Percentiles rank a stretch among this genome's conserved stretches.
phyloP scores from a whole-genome alignment of 2,797 vertebrate species.

The Lacerta bilineata region DNA sequence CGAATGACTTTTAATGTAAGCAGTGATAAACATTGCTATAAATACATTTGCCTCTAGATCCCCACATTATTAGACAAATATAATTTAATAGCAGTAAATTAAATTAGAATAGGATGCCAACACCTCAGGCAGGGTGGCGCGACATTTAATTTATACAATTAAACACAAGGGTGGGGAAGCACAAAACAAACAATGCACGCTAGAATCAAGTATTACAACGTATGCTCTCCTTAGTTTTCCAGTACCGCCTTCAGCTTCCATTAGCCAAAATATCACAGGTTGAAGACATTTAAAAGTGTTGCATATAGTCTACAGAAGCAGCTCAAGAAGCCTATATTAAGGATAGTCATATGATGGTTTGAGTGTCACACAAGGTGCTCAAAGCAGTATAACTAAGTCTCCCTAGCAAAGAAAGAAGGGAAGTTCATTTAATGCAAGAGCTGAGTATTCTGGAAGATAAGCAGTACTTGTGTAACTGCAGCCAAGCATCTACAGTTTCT shows the following conservation, averaged over 20 bases:
- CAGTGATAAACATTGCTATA: slow-evolving; percentile 71
- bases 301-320: slow-evolving; percentile 1
- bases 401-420: not conserved
- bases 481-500: not conserved
- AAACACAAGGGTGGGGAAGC: slow-evolving; percentile 61
- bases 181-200: slow-evolving; percentile 66
- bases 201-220: slow-evolving; percentile 56
- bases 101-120: slow-evolving; percentile 72
- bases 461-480: not conserved
- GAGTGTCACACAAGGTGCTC: not conserved
- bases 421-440: not conserved
- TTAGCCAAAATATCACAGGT: slow-evolving; percentile 8
- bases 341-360: slow-evolving; percentile 1
- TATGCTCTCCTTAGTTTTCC: slow-evolving; percentile 49
- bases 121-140: slow-evolving; percentile 74
- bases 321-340: slow-evolving; percentile 4
- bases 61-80: slow-evolving; percentile 58
- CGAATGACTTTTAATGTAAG: slow-evolving; percentile 26
- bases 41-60: slow-evolving; percentile 68
- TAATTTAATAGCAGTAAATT: slow-evolving; percentile 74
- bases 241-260: slow-evolving; percentile 23
- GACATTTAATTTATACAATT: slow-evolving; percentile 73
- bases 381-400: not conserved
- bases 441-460: not conserved
- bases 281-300: slow-evolving; percentile 14